phyloP scores from a whole-genome alignment of 2,888 invertebrate genomes.

The Athrips mouffetella region DNA sequence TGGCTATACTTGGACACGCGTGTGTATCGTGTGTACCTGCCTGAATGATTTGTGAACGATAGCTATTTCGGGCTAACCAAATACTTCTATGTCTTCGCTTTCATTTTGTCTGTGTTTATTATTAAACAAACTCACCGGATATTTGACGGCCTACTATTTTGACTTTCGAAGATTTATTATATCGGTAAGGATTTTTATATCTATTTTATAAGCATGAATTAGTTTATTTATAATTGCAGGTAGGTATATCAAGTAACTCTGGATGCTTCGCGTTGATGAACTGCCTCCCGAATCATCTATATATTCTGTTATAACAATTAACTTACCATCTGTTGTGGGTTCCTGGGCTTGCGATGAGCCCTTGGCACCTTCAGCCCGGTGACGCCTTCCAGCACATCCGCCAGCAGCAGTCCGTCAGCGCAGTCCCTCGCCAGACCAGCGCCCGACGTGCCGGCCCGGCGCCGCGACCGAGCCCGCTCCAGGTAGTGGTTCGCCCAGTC shows the following conservation, averaged over 20 bases:
- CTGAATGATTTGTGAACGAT: conserved; percentile 61
- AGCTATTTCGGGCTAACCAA: conserved; percentile 66
- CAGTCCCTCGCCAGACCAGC: conserved; percentile 93
- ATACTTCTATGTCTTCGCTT: conserved; percentile 60
- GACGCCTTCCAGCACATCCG: conserved; percentile 97
- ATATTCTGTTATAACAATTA: neutral
- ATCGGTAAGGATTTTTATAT: no score
- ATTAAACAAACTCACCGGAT: conserved; percentile 62
- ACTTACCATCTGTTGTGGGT: conserved; percentile 95
- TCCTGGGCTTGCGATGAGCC: conserved; percentile 89
- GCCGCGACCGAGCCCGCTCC: conserved; percentile 92
- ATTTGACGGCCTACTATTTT: conserved; percentile 55
- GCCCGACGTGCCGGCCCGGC: conserved; percentile 82
- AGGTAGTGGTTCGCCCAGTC: conserved; percentile 99
- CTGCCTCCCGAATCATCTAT: no score
- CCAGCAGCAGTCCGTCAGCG: conserved; percentile 93
- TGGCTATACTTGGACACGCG: conserved; percentile 34
- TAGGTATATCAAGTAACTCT: no score
- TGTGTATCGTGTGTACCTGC: conserved; percentile 45
- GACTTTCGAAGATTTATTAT: conserved; percentile 57
- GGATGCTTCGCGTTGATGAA: no score
- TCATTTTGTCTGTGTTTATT: conserved; percentile 58
- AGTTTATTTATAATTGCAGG: no score
- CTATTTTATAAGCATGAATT: no score
- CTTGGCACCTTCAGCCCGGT: conserved; percentile 85